Evolutionary conservation across 2,797 vertebrate genomes (phyloP).

Genomic region (Acanthiza pusilla): DNA sequence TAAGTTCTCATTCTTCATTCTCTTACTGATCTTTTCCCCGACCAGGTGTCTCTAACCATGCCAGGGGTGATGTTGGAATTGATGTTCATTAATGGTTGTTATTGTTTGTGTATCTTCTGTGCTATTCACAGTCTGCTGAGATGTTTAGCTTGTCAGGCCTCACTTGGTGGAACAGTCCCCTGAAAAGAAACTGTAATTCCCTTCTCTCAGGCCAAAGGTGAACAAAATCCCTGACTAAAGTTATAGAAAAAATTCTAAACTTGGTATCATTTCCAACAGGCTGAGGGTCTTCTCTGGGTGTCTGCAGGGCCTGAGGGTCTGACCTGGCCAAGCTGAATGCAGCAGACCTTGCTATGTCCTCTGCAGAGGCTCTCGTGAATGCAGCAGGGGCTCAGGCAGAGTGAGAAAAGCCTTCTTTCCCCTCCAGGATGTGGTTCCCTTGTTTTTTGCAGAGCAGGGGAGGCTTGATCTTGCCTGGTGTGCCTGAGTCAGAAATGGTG

Average conservation of each 20-base stretch:
- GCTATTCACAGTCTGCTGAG: not conserved
- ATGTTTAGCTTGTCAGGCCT: not conserved
- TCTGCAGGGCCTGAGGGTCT: not conserved
- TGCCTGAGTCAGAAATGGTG: not conserved
- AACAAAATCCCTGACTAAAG: not conserved
- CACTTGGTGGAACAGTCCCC: no score
- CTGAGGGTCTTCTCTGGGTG: not conserved
- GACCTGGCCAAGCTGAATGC: not conserved
- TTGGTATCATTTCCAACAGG: not conserved
- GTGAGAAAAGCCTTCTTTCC: not conserved
- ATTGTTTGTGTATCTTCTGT: not conserved
- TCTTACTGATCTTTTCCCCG: no score
- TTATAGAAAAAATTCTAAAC: no score
- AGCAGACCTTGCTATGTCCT: not conserved
- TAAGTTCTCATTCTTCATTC: no score
- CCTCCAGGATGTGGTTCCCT: conserved; percentile 27
- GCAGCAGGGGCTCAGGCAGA: not conserved
- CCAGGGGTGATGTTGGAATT: not conserved
- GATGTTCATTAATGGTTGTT: not conserved
- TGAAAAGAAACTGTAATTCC: not conserved
- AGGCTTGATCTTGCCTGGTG: not conserved
- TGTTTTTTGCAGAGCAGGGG: not conserved
- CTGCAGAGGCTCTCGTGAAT: not conserved
- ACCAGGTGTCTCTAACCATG: no score
- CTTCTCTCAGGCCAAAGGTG: not conserved